Base-by-base conservation (phyloP, 2,888 invertebrate genomes). In the Lasius platythorax region DNA sequence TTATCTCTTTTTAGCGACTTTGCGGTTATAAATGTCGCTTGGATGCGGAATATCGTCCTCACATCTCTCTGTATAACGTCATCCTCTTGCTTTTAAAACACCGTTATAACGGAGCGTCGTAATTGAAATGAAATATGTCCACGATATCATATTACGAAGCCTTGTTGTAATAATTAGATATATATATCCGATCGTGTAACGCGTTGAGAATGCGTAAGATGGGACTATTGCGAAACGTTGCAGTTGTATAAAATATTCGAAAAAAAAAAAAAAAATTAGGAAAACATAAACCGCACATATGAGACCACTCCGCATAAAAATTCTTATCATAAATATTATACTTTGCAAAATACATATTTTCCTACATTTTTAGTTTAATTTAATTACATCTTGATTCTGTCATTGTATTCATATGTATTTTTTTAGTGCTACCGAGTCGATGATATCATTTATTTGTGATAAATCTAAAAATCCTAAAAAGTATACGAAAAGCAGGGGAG, bases 11-110 rank as follows among this genome's bases (percentile, higher is more conserved):
- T 53, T 53, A 53, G 53, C 50, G 58, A 46, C n/a, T 74, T n/a
- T 5, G 43, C n/a, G 11, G 37, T 66, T 50, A 28, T 66, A 66
- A 64, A 76, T 76, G 50, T 66, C 15, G 11, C 18, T 66, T 15
- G n/a, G 9, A 28, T 15, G n/a, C n/a, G 46, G 33, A 15, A 64
- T 46, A 75, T 63, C 63, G 4, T 63, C 43, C 18, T 58, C 40
- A 5, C 37, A n/a, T 46, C n/a, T 53, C 12, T 46, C 11, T 15
- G 50, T n/a, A 53, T 2, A 53, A n/a, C 6, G n/a, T n/a, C 53
- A 0, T 53, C 53, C 53, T n/a, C 53, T 50, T 50, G 50, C 50
- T n/a, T 53, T 53, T 53, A 53, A 53, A 53, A n/a, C 8, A 53
- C 53, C 53, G 53, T 53, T 53, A 53, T 8, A 53, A 53, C n/a